Base-by-base conservation (phyloP, 2,113 vertebrate species). In the Edolisoma coerulescens region DNA sequence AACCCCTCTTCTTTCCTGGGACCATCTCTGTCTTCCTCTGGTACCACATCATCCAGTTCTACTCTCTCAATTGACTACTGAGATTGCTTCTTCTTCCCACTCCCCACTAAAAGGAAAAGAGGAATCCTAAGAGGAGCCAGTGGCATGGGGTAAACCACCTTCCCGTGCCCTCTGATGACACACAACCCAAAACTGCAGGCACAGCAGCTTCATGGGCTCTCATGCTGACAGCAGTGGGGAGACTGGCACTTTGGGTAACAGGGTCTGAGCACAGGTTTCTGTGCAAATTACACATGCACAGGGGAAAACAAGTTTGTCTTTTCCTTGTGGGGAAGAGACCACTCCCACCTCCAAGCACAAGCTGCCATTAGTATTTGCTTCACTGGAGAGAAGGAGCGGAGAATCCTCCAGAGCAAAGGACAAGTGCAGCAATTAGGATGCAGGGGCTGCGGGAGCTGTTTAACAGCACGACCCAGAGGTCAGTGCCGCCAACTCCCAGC, bases 391-490 rank as follows among this genome's bases (percentile, higher is more conserved):
- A 97, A 96, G 95, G 88, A 97, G 96, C 96, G 93, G 90, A 17
- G 90, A 98, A 98, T 97, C 96, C 96, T 98, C 97, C 97, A 96
- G 97, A 98, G 98, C 98, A 98, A 98, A 98, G 98, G 98, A 98
- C 98, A 98, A 98, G 97, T 98, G 98, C 97, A 97, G 97, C 98
- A 98, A 98, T 98, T 98, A 98, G 98, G 98, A 98, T 98, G 97
- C 98, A 98, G 97, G 95, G 98, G 97, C 97, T 98, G 97, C 96
- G 95, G 98, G 96, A 98, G 97, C 98, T 98, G 98, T 98, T 99
- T 99, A 99, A 99, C 98, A 98, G 98, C 97, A 97, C 93, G 98
- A 98, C 98, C 98, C 90, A n/a, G 97, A 98, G 98, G 98, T 98
- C 98, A 97, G 96, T 96, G 97, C 97, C 53, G 97, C 97, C 91